phyloP scores from a whole-genome alignment of 2,888 invertebrate species.

The Ceraclea dissimilis region DNA sequence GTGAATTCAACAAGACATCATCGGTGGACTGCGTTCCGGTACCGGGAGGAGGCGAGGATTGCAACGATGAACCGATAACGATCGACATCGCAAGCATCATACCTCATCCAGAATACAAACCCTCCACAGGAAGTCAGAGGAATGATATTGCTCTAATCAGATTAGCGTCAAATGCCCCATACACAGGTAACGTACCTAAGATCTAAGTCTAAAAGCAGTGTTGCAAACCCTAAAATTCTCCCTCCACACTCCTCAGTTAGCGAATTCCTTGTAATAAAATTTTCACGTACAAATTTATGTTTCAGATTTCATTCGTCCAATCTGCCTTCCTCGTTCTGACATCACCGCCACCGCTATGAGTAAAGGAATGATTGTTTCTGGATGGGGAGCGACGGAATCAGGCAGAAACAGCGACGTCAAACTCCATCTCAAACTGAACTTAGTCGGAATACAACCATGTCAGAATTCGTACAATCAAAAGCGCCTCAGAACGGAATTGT shows the following conservation, averaged over 20 bases:
- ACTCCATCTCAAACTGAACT: slow-evolving; percentile 31
- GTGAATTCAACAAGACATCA: slow-evolving; percentile 40
- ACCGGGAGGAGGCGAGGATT: slow-evolving; percentile 34
- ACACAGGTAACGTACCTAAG: slow-evolving; percentile 33
- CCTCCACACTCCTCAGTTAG: background rate
- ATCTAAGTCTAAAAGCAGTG: no score
- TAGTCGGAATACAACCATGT: slow-evolving; percentile 12
- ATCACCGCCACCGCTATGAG: slow-evolving; percentile 33
- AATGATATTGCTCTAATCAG: slow-evolving; percentile 45
- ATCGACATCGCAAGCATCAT: slow-evolving; percentile 37
- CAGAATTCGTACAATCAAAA: slow-evolving; percentile 7
- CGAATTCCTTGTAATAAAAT: background rate
- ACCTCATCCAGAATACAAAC: slow-evolving; percentile 39
- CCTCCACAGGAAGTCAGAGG: slow-evolving; percentile 26
- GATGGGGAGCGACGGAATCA: slow-evolving; percentile 46
- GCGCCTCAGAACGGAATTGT: slow-evolving; percentile 28
- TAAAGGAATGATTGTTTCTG: slow-evolving; percentile 35
- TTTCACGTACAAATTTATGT: slow-evolving; percentile 14
- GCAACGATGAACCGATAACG: slow-evolving; percentile 36
- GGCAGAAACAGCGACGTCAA: slow-evolving; percentile 31
- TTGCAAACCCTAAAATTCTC: no score
- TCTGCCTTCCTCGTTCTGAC: slow-evolving; percentile 35
- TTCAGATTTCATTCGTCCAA: slow-evolving; percentile 40
- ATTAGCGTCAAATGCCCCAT: slow-evolving; percentile 34
- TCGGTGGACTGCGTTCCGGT: slow-evolving; percentile 37